phyloP scores from a whole-genome alignment of 2,797 vertebrate genomes.

The Sebastes kiyomatsui region DNA sequence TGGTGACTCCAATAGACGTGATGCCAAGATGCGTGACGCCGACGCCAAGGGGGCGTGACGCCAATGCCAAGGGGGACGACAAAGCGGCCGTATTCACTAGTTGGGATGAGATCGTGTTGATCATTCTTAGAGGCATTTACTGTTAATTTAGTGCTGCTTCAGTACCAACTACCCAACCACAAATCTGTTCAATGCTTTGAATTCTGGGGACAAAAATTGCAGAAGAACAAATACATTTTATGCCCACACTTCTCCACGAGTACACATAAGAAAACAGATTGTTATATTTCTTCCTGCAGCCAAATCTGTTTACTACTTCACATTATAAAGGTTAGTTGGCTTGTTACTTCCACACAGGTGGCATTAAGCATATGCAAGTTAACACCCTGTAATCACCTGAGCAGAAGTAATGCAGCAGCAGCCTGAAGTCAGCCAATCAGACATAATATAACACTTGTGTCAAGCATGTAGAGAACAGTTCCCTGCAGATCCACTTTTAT shows the following conservation, averaged over 20 bases:
- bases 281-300: not conserved
- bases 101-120: too few relatives aligned
- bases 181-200: not conserved
- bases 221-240: not conserved
- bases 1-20: too few relatives aligned
- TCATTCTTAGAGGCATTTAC: not conserved
- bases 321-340: not conserved
- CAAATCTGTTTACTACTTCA: not conserved
- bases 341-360: not conserved
- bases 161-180: not conserved
- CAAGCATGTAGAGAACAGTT: not conserved
- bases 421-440: conserved; percentile 20
- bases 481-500: not conserved
- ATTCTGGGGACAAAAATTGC: not conserved
- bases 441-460: conserved; percentile 1
- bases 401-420: conserved; percentile 12
- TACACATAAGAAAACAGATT: not conserved
- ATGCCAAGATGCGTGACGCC: too few relatives aligned
- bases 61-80: too few relatives aligned
- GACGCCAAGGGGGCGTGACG: too few relatives aligned
- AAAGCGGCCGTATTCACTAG: too few relatives aligned
- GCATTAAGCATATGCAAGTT: not conserved
- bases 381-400: not conserved
- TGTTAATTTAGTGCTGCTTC: not conserved
- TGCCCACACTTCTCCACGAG: not conserved